Evolutionary conservation across 2,113 vertebrate species (phyloP).

Genomic region (Microcebus jonahi): DNA sequence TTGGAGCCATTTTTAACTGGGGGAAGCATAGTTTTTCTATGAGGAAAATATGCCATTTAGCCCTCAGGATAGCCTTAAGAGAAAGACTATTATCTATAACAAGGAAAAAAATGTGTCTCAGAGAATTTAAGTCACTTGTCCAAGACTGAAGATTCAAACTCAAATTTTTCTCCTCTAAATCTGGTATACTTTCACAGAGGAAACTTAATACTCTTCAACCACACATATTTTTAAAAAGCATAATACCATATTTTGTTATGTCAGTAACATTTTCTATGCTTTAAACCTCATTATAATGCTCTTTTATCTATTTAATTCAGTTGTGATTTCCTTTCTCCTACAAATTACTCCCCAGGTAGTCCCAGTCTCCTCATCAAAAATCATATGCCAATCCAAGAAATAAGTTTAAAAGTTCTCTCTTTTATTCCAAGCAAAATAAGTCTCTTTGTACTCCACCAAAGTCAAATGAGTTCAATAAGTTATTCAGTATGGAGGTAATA

Average conservation of each 20-base stretch:
- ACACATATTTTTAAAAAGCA: neutral
- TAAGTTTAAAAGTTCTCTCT: neutral
- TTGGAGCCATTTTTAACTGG: neutral
- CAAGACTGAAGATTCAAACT: conserved; percentile 21
- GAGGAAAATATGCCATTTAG: neutral
- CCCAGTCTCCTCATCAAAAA: neutral
- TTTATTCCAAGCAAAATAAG: neutral
- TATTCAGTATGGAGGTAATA: neutral
- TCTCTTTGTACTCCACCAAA: neutral
- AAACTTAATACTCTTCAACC: neutral
- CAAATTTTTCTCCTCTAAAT: neutral
- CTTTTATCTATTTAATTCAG: neutral
- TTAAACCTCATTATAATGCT: neutral
- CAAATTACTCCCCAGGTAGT: neutral
- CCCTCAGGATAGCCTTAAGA: neutral
- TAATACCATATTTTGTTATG: neutral
- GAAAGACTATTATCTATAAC: neutral
- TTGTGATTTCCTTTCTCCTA: neutral
- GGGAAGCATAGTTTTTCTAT: neutral
- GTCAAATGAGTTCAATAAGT: conserved; percentile 36
- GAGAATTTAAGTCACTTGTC: neutral
- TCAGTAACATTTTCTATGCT: neutral
- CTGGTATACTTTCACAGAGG: neutral
- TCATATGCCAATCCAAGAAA: neutral
- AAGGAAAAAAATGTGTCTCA: neutral